Evolutionary conservation across 2,113 vertebrate species (phyloP).

Genomic region (Ptyas mucosa): DNA sequence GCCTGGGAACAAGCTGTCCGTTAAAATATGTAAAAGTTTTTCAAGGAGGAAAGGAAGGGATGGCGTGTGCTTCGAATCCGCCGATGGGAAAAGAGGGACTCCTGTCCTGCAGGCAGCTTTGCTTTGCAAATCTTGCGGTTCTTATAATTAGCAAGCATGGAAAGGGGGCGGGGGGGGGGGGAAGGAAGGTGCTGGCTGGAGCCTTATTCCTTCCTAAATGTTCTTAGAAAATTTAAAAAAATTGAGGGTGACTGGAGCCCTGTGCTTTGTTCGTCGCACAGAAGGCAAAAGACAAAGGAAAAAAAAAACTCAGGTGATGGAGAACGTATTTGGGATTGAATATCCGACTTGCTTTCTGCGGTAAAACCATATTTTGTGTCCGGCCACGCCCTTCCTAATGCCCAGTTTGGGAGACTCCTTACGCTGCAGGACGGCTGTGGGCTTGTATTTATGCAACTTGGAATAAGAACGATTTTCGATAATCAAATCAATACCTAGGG

Average conservation of each 20-base stretch:
- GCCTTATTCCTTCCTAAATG: not conserved
- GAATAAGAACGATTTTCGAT: not conserved
- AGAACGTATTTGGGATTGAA: not conserved
- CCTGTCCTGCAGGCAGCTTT: accelerated
- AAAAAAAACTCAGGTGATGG: not conserved
- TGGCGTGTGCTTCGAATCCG: not conserved
- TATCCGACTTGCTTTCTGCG: not conserved
- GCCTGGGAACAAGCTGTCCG: not conserved
- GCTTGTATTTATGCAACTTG: not conserved
- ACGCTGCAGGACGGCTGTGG: not conserved
- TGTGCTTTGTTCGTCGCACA: not conserved
- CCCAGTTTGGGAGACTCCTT: not conserved
- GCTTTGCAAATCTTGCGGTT: not conserved
- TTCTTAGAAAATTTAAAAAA: not conserved
- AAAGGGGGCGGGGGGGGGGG: not conserved
- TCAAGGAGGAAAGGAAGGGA: not conserved
- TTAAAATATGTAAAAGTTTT: not conserved
- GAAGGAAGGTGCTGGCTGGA: not conserved
- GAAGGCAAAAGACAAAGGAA: not conserved
- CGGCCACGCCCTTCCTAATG: not conserved
- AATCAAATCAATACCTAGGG: not conserved
- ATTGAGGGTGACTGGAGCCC: not conserved
- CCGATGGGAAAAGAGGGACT: not conserved
- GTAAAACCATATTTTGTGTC: not conserved
- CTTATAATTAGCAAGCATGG: not conserved